Conservation (phyloP, 2,113 vertebrate genomes). For the Corvus moneduloides region DNA sequence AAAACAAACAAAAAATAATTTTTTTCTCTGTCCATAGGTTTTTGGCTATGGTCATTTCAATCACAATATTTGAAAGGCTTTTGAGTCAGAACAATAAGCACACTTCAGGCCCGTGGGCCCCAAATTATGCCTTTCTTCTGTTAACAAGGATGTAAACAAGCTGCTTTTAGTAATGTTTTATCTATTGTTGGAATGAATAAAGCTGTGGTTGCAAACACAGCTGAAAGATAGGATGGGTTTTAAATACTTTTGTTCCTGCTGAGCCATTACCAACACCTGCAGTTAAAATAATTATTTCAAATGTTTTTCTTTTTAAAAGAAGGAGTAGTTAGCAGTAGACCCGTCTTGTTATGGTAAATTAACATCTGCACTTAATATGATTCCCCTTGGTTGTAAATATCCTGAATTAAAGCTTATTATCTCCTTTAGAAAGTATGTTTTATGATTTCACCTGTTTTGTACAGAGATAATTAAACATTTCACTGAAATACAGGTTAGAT, state of each 20-base stretch:
- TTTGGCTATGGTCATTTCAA: neutral
- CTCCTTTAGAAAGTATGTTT: constrained; percentile 44
- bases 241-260: constrained; percentile 64
- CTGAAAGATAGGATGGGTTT: constrained; percentile 30
- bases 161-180: constrained; percentile 7
- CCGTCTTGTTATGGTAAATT: constrained; percentile 63
- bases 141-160: neutral
- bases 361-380: constrained; percentile 64
- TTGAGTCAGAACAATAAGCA: neutral
- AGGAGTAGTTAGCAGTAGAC: constrained; percentile 51
- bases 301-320: constrained; percentile 61
- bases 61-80: neutral
- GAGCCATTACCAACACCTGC: constrained; percentile 54
- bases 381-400: constrained; percentile 54
- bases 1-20: neutral
- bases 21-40: neutral
- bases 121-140: neutral
- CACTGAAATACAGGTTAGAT: constrained; percentile 22
- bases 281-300: constrained; percentile 71
- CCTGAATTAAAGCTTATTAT: constrained; percentile 60
- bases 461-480: constrained; percentile 54
- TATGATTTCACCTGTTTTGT: constrained; percentile 52
- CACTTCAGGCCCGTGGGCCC: neutral
- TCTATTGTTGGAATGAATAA: constrained; percentile 29
- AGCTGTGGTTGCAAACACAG: constrained; percentile 31